A percentile compares a stretch with the other conserved stretches of the same genome.
phyloP scores from a whole-genome alignment of 2,113 vertebrate species.

The Percopsis transmontana region DNA sequence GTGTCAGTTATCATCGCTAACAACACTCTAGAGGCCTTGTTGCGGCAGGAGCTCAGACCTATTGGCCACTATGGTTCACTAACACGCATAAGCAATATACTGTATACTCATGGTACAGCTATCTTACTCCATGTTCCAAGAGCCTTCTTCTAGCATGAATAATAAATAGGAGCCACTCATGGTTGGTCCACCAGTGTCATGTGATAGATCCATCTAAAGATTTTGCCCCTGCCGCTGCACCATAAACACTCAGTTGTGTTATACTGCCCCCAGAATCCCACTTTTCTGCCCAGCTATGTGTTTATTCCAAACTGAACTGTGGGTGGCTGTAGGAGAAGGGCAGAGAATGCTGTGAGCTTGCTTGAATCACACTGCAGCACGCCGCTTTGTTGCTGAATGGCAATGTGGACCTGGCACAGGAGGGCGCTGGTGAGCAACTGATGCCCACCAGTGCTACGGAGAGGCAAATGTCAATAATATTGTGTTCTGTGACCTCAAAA shows the following conservation, averaged over 20 bases:
- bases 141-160: conserved; percentile 43
- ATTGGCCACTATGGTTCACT: neutral
- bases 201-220: conserved; percentile 13
- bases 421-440: too few species aligned
- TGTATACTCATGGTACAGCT: conserved; percentile 13
- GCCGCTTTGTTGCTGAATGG: too few species aligned
- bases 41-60: conserved; percentile 10
- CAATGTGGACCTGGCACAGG: too few species aligned
- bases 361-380: too few species aligned
- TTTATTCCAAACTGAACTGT: too few species aligned
- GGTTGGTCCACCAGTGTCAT: conserved; percentile 22
- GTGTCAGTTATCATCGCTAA: conserved; percentile 58
- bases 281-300: too few species aligned
- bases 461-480: too few species aligned
- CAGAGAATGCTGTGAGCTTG: too few species aligned
- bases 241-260: neutral
- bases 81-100: conserved; percentile 6
- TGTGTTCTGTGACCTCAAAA: conserved; percentile 34
- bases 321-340: too few species aligned
- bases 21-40: conserved; percentile 36
- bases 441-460: too few species aligned
- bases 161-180: conserved; percentile 48
- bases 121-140: conserved; percentile 19
- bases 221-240: neutral
- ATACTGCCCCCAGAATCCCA: too few species aligned